Percentiles rank a stretch among this genome's conserved stretches.
Conservation (phyloP, 2,888 invertebrate species). For the Volucella inflata region DNA sequence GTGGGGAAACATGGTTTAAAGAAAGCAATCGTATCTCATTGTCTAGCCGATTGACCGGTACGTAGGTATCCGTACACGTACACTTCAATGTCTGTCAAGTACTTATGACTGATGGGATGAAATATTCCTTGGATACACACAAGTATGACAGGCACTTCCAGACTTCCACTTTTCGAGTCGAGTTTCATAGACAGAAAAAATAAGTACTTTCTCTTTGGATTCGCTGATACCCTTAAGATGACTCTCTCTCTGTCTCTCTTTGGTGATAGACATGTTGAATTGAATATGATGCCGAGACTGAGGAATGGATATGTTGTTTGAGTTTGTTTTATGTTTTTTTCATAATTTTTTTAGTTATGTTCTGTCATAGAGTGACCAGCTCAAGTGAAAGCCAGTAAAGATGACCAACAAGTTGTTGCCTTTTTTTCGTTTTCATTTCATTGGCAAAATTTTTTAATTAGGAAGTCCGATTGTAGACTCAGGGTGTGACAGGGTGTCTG, state of each 20-base stretch:
- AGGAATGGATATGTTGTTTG: background rate
- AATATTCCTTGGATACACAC: conserved; percentile 5
- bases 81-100: conserved; percentile 50
- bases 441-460: conserved; percentile 4
- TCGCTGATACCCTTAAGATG: conserved; percentile 61
- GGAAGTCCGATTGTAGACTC: background rate
- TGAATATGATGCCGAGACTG: conserved; percentile 28
- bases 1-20: background rate
- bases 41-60: background rate
- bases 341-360: background rate
- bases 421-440: background rate
- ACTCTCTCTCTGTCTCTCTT: conserved; percentile 48
- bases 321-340: too few relatives aligned
- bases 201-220: conserved; percentile 54
- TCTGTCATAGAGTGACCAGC: background rate
- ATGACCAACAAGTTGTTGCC: background rate
- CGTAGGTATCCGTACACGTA: conserved; percentile 1
- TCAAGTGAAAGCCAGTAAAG: conserved; percentile 39
- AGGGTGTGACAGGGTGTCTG: background rate
- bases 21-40: conserved; percentile 15
- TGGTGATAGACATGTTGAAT: conserved; percentile 65
- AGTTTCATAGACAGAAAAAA: conserved; percentile 57
- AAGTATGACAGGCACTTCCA: conserved; percentile 7
- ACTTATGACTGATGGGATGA: conserved; percentile 39
- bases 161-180: conserved; percentile 33